phyloP scores from a whole-genome alignment of 2,888 invertebrate genomes.

The Carpatolechia fugitivella region DNA sequence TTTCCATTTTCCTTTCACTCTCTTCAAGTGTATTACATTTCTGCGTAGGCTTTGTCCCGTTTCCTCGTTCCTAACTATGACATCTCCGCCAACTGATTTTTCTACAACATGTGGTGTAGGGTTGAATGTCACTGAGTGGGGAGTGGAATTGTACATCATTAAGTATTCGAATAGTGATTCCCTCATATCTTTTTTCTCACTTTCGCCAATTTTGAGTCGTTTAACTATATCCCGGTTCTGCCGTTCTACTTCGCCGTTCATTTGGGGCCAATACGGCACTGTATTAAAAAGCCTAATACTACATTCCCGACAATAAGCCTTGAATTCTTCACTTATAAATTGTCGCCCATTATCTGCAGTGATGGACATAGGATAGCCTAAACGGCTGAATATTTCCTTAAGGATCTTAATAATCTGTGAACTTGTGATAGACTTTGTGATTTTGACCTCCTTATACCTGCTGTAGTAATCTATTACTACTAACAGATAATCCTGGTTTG shows the following conservation, averaged over 20 bases:
- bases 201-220: neutral
- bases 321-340: slow-evolving; percentile 3
- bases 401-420: slow-evolving; percentile 23
- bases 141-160: neutral
- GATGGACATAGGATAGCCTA: slow-evolving; percentile 18
- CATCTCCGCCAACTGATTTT: too few species aligned
- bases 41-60: too few species aligned
- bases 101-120: too few species aligned
- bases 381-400: slow-evolving; percentile 29
- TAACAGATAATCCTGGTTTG: slow-evolving; percentile 25
- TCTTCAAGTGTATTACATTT: too few species aligned
- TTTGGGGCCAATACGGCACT: neutral
- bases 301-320: neutral
- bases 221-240: slow-evolving; percentile 1
- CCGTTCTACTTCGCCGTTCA: slow-evolving; percentile 5
- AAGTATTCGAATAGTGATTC: neutral
- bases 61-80: too few species aligned
- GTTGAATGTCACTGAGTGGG: neutral
- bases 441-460: slow-evolving; percentile 28
- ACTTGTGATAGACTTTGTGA: slow-evolving; percentile 19
- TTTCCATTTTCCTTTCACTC: too few species aligned
- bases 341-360: slow-evolving; percentile 6
- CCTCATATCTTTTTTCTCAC: neutral
- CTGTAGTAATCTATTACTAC: slow-evolving; percentile 29
- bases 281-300: slow-evolving; percentile 3